Evolutionary conservation across 35 echinoderm and acorn worm genomes (phyloP), one percentile per base, ranked within the genome.

Genomic region (Apostichopus californicus): DNA sequence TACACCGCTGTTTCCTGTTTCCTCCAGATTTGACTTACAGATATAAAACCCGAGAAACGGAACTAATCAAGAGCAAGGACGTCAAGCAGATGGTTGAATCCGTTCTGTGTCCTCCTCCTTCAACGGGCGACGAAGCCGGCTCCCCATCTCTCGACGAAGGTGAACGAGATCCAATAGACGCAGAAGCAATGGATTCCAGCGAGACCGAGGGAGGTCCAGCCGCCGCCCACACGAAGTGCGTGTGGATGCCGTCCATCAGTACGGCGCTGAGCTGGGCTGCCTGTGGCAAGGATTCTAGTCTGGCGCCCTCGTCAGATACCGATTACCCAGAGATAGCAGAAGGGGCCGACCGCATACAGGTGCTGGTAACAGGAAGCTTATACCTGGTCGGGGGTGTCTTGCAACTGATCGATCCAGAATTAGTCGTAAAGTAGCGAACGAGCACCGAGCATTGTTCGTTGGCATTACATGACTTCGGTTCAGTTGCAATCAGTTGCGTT

Each of bases 361-460:
- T 98, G 1, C 78, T 98, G 73, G 93, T 98, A 5, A 94, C 92
- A 5, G 96, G 96, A 24, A 98, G 96, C 91, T 57, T 98, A 24
- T 94, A 98, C 90, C 90, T 98, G 24, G 94, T 98, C 21, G 96
- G 96, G 63, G 96, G 96, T 28, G 94, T 93, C 46, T 90, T 98
- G 22, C 90, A 92, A 79, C 57, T 98, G 12, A 17, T 98, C 10
- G 93, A 94, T 93, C 96, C 96, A 46, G 79, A 96, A 0, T 57
- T 96, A 56, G 93, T 64, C 10, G 6, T n/a, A 53, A 87, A 61
- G 52, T 81, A 81, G 78, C 52, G 34, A 46, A 46, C 0, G 2
- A 46, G 34, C 34, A 46, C 34, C 0, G 34, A 46, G 34, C 34
- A 1, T 25, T 25, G 24, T 25, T 0, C 24, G 34, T 46, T 46